These are phyloP conservation scores for Dromaius novaehollandiae DNA, from an alignment of 2,113 vertebrate species.

Conservation along the genomic window DNA sequence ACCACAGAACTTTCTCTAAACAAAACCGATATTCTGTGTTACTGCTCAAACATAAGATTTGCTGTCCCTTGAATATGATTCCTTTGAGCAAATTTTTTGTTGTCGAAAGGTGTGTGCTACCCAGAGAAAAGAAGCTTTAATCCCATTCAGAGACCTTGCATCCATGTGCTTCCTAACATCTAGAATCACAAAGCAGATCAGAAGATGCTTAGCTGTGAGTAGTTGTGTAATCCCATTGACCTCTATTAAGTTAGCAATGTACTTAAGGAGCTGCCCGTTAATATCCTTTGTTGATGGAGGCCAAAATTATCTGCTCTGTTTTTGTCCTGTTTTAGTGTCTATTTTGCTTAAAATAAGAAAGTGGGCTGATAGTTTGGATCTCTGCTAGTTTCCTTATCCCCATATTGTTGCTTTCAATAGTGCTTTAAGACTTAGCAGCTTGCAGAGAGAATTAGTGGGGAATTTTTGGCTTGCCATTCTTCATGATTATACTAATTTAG, in stretches of 20 bases:
- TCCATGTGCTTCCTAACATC: not conserved
- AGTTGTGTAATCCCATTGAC: not conserved
- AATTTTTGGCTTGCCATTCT: not conserved
- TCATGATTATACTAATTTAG: not conserved
- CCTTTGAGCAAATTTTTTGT: not conserved
- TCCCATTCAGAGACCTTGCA: not conserved
- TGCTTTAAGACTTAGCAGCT: not conserved
- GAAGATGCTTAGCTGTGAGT: not conserved
- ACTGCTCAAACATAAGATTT: not conserved
- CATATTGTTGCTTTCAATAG: not conserved
- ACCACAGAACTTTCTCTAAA: not conserved
- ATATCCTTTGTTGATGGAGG: not conserved
- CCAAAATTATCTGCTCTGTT: not conserved
- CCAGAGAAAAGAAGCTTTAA: not conserved
- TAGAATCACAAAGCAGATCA: not conserved
- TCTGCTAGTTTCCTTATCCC: not conserved
- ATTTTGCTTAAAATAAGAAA: not conserved
- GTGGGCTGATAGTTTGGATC: not conserved
- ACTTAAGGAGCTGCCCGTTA: not conserved
- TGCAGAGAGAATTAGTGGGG: not conserved
- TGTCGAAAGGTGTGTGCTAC: not conserved
- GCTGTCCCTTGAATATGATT: not conserved
- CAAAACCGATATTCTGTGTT: not conserved
- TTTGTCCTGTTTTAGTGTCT: not conserved
- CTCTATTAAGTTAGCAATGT: not conserved